Evolutionary conservation across 1,140 invertebrate genomes (phyloP), one percentile per base, ranked within the genome.

Genomic region (Pachyrhynchus sulphureomaculatus): DNA sequence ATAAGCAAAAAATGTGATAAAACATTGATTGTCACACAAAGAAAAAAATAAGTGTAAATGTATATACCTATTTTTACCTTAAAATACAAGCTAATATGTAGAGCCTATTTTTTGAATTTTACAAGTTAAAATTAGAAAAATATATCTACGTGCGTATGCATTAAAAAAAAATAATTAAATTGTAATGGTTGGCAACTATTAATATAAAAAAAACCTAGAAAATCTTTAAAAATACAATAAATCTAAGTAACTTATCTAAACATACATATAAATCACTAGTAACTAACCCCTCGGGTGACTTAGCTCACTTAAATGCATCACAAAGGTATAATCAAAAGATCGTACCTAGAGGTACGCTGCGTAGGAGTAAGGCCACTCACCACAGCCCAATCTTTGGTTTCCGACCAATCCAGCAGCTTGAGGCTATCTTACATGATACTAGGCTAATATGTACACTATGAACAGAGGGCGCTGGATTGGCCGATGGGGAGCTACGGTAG

Each of bases 271-370:
- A 60, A 52, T 61, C 51, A 60, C 36, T 65, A 54, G 29, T 44
- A 54, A 56, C 63, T 53, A 65, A 61, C 56, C 57, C 57, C 57
- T 49, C 52, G 56, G 69, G 68, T 74, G 72, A 74, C 71, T 74
- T 74, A 74, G 72, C 68, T 72, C 61, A 67, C 64, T 73, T 71
- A 70, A 61, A 71, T 64, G 68, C 67, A 75, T 73, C 70, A 75
- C 71, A 73, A 69, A 61, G 62, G 66, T 72, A 70, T 47, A 59
- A 68, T 68, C 52, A 29, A 66, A 67, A 67, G 42, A 65, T 62
- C 64, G 62, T 70, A 73, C 68, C 67, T 59, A 61, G 66, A 58
- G 57, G 68, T 55, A 63, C 24, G 62, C 32, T 48, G 60, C 64
- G 63, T 62, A 51, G 55, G 56, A 73, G 58, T 56, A 66, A 60